Conservation (phyloP, 2,797 vertebrate species). For the Poeciliopsis paucimaculata region DNA sequence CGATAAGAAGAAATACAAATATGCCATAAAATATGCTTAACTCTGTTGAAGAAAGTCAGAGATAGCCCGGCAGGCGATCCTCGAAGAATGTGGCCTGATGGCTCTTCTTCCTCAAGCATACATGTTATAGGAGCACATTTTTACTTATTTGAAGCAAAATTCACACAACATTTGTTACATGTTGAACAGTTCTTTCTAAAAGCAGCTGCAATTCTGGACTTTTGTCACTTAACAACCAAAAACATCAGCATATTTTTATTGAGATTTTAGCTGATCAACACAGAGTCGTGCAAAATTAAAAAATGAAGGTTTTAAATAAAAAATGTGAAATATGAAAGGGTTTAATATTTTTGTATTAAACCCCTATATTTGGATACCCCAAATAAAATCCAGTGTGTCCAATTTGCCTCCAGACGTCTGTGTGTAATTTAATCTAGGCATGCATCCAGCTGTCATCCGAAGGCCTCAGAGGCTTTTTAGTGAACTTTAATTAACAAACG, state of each 20-base stretch:
- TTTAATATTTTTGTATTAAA: background rate
- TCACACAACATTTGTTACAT: background rate
- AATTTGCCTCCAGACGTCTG: background rate
- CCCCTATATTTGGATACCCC: background rate
- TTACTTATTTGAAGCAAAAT: background rate
- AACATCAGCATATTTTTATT: background rate
- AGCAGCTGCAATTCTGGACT: background rate
- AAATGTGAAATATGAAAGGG: background rate
- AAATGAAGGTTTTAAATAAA: background rate
- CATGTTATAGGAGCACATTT: conserved; percentile 16
- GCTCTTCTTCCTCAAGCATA: conserved; percentile 26
- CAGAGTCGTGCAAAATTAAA: background rate
- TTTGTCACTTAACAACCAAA: background rate
- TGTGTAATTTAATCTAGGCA: background rate
- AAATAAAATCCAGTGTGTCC: background rate
- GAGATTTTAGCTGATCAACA: background rate
- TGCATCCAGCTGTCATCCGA: background rate
- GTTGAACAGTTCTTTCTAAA: background rate
- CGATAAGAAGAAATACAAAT: conserved; percentile 73
- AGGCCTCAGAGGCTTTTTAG: background rate
- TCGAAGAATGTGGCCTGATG: conserved; percentile 39
- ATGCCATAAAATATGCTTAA: conserved; percentile 64
- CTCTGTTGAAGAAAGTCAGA: conserved; percentile 46
- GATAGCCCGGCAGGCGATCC: conserved; percentile 51
- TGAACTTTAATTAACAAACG: background rate